Percentiles rank a stretch among this genome's conserved stretches.
Conservation (phyloP, 2,888 invertebrate genomes). For the Drosophila recens region DNA sequence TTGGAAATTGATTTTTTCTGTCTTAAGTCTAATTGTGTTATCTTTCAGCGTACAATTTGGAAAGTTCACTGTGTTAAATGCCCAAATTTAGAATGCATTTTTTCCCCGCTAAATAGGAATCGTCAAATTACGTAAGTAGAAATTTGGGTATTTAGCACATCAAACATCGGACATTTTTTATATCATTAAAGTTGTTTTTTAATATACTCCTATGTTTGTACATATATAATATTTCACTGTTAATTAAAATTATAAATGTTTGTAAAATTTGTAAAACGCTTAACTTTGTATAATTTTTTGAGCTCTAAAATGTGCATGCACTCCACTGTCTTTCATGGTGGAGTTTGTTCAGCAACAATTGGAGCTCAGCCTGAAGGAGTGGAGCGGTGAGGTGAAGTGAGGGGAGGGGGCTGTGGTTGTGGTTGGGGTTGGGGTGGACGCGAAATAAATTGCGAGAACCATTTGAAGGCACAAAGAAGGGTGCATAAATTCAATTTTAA, state of each 20-base stretch:
- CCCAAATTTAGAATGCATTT: too few species aligned
- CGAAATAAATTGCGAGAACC: slow-evolving; percentile 52
- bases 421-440: slow-evolving; percentile 9
- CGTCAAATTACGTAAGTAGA: too few species aligned
- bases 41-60: too few species aligned
- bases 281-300: too few species aligned
- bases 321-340: slow-evolving; percentile 46
- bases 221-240: not conserved
- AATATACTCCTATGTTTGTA: not conserved
- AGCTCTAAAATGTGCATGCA: slow-evolving; percentile 1
- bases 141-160: not conserved
- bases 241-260: not conserved
- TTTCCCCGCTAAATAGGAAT: too few species aligned
- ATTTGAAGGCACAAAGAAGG: slow-evolving; percentile 67
- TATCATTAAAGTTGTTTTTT: not conserved
- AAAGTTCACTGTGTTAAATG: too few species aligned
- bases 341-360: slow-evolving; percentile 35
- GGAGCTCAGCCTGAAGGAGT: slow-evolving; percentile 5
- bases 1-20: too few species aligned
- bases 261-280: too few species aligned
- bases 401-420: not conserved
- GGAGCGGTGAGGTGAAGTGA: not conserved
- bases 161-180: too few species aligned
- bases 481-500: slow-evolving; percentile 85
- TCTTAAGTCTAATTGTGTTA: too few species aligned